Base-by-base conservation (phyloP, 2,113 vertebrate genomes). In the Falcunculus frontatus region DNA sequence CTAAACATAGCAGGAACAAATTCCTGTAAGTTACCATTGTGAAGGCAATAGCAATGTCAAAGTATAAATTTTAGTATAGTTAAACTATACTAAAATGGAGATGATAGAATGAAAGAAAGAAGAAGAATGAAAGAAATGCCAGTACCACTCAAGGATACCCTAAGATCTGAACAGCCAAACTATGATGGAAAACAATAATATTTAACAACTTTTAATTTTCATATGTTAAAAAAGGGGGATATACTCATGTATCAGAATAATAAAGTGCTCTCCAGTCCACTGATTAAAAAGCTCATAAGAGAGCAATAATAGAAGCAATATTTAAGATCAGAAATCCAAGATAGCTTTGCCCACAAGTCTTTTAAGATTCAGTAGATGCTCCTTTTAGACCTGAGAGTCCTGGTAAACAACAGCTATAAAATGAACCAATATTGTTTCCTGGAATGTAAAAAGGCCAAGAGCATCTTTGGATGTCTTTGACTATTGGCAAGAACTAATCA, bases 151-250 rank as follows among this genome's bases (percentile, higher is more conserved):
- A 44, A 57, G 41, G 13, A 53, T 85, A 26, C 14, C 32, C 6
- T 70, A 57, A 62, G n/a, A 67, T 53, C 62, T 67, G 50, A 52
- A 57, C 13, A 70, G 46, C 17, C 2, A 67, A 78, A 59, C 16
- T 27, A 5, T 57, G 13, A 70, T 62, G 22, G 53, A 78, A 84
- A 87, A 0, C 3, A 83, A 7, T 42, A 32, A 1, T 52, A 56
- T 52, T 81, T 74, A 87, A 47, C 74, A 69, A 56, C 3, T 74
- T 73, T 14, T 42, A 16, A 65, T 86, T 63, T 83, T 6, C 16
- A 7, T 73, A 47, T 56, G 80, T 84, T 22, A 37, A 64, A 32
- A 35, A 3, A 1, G 2, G 4, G 1, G 1, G 1, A 41, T 79
- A 56, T 72, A 22, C 4, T 75, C 4, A 25, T 33, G 9, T 73